Conservation (phyloP, 2,797 vertebrate species). For the Alectoris magna region DNA sequence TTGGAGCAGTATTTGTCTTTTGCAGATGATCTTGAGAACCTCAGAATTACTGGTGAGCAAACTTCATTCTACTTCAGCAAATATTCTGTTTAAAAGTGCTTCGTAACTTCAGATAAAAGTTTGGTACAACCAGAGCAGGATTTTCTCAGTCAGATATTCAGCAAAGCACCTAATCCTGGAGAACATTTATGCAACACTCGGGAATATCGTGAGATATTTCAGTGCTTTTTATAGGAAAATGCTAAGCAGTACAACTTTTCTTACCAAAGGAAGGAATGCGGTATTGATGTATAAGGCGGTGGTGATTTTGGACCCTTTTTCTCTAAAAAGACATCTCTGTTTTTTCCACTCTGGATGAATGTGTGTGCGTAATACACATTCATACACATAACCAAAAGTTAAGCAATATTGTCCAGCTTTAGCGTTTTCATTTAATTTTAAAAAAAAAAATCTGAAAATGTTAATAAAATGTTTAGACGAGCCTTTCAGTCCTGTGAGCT, state of each 20-base stretch:
- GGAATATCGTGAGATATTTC: background rate
- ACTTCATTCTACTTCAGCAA: background rate
- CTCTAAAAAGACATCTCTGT: background rate
- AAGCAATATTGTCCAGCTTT: constrained; percentile 35
- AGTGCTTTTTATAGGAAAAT: background rate
- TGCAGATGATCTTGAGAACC: background rate
- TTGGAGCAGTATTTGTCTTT: background rate
- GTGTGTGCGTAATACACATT: background rate
- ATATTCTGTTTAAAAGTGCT: background rate
- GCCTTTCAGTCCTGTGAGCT: constrained; percentile 55
- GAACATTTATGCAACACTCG: background rate
- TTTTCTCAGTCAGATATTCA: background rate
- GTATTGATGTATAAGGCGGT: background rate
- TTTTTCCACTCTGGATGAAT: background rate
- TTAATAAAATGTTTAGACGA: constrained; percentile 69
- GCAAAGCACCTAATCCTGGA: background rate
- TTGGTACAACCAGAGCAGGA: background rate
- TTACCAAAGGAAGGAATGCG: background rate
- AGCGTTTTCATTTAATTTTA: constrained; percentile 60
- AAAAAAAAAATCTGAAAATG: constrained; percentile 37
- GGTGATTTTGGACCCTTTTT: background rate
- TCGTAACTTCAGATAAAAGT: background rate
- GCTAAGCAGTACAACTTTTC: background rate
- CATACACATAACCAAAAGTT: background rate
- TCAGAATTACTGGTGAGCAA: background rate